Conservation (phyloP, 2,797 vertebrate species). For the Syngnathus rostellatus region DNA sequence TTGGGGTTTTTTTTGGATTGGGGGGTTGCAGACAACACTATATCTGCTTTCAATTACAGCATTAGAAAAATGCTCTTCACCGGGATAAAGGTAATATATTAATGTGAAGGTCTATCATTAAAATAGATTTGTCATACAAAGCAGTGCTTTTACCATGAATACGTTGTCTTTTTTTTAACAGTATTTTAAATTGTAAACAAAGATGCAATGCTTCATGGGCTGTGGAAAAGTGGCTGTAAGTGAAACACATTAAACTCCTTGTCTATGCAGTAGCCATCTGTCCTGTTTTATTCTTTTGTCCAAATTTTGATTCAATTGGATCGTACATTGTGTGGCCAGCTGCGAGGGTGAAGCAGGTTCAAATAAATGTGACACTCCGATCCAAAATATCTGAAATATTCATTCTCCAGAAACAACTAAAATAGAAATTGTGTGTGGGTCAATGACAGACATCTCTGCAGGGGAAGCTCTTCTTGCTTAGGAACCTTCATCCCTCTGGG, state of each 20-base stretch:
- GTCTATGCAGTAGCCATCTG: constrained; percentile 59
- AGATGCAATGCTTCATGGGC: constrained; percentile 61
- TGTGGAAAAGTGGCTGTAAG: constrained; percentile 63
- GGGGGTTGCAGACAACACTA: not conserved
- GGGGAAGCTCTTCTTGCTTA: not conserved
- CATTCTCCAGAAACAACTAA: not conserved
- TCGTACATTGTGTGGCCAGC: too few relatives aligned
- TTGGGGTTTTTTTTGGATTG: not conserved
- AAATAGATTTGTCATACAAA: constrained; percentile 33
- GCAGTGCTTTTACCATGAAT: constrained; percentile 41
- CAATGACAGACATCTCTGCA: not conserved
- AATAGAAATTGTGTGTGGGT: not conserved
- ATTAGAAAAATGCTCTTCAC: not conserved
- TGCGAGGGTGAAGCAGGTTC: too few relatives aligned
- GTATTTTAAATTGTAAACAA: constrained; percentile 34
- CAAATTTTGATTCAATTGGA: too few relatives aligned
- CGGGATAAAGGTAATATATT: constrained; percentile 2
- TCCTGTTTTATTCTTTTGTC: not conserved
- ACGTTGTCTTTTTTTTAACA: constrained; percentile 48
- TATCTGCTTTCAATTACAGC: constrained; percentile 3
- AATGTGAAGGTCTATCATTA: constrained; percentile 15
- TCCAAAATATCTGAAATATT: not conserved
- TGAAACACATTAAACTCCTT: constrained; percentile 66
- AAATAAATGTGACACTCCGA: not conserved
- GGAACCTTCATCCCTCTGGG: not conserved